Conservation (phyloP, 2,113 vertebrate species). For the Sakesphorus luctuosus region DNA sequence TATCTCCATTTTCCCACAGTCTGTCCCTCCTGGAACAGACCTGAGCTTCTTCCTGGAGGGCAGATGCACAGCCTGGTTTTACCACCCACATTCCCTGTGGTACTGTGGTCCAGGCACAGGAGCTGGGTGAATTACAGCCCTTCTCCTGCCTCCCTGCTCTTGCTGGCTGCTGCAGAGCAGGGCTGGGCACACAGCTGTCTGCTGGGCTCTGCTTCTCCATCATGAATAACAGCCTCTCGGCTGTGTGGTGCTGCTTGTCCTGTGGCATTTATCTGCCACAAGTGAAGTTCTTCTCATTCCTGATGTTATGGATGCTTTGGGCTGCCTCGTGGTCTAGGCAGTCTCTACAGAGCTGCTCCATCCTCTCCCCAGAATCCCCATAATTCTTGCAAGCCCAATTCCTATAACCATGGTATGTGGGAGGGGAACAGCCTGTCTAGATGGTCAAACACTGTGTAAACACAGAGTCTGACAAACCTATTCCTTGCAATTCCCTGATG, state of each 20-base stretch:
- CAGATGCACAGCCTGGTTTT: background rate
- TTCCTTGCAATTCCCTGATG: background rate
- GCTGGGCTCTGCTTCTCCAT: background rate
- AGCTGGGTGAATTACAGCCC: background rate
- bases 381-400: background rate
- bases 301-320: background rate
- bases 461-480: background rate
- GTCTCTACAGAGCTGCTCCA: background rate
- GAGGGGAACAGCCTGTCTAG: background rate
- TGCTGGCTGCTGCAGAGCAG: background rate
- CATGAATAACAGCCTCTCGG: background rate
- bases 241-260: background rate
- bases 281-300: background rate
- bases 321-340: background rate
- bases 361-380: background rate
- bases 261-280: background rate
- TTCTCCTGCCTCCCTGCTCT: background rate
- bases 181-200: background rate
- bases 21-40: background rate
- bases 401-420: background rate
- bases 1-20: conserved; percentile 36
- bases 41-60: conserved; percentile 4
- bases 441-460: background rate
- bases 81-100: background rate
- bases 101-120: background rate